Evolutionary conservation across 2,797 vertebrate species (phyloP).

Genomic region (Gorsachius magnificus): DNA sequence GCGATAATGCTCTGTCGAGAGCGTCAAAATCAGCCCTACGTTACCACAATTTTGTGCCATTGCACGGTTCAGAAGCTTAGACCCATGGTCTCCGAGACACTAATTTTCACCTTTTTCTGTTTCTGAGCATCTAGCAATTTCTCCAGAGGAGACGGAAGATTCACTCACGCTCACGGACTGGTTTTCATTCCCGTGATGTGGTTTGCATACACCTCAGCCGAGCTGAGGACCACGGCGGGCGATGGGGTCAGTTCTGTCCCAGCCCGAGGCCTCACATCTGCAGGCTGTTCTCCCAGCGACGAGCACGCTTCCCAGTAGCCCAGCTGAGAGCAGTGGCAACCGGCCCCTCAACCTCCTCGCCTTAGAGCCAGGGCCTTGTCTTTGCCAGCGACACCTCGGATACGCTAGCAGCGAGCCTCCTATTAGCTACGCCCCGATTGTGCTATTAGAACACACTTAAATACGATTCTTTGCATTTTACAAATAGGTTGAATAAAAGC

Average conservation of each 20-base stretch:
- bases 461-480: neutral
- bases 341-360: neutral
- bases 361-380: neutral
- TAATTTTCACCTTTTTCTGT: neutral
- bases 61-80: neutral
- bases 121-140: neutral
- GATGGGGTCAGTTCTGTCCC: neutral
- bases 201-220: neutral
- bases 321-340: neutral
- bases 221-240: neutral
- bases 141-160: neutral
- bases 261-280: neutral
- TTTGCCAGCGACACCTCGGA: neutral
- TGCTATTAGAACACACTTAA: neutral
- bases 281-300: neutral
- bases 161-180: neutral
- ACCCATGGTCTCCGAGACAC: fast-evolving
- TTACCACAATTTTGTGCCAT: neutral
- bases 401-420: neutral
- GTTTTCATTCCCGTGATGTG: neutral
- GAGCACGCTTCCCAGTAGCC: neutral
- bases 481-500: neutral
- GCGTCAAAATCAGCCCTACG: fast-evolving
- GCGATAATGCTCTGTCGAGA: neutral
- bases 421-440: neutral